Evolutionary conservation across 2,888 invertebrate genomes (phyloP), one percentile per base, ranked within the genome.

Genomic region (Agonopterix alstromeriana): DNA sequence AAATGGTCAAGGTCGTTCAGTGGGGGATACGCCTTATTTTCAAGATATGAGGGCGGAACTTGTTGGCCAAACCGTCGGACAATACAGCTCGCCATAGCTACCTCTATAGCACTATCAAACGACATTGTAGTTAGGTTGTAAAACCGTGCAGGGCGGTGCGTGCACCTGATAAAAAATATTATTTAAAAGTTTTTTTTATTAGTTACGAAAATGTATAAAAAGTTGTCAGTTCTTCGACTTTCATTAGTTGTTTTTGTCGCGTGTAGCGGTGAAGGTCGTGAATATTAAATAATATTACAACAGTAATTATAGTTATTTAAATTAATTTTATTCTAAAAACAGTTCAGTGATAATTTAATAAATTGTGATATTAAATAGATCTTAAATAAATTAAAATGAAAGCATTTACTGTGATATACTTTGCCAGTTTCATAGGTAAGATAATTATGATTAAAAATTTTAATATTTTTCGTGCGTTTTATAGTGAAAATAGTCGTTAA

Each of bases 201-300:
- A n/a, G n/a, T n/a, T 27, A 27, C 27, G 60, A 68, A 70, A 62
- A 78, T 74, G 72, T 76, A 82, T 82, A 81, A 73, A 80, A 79
- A 63, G 60, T 66, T 60, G 53, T 42, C 53, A 51, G 54, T 54
- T 47, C 43, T 42, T 36, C 53, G 48, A 60, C 57, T 55, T 47
- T 50, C 53, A 53, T 69, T 72, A 82, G 72, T 81, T 57, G 50
- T 51, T 54, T 49, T 51, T 53, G 42, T 66, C 57, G 60, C 56
- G 65, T 65, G 72, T 60, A 51, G 57, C 51, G 56, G 67, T 66
- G 65, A 56, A 58, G 64, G 63, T 58, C 60, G 27, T 35, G 50
- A 48, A 43, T 49, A 47, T 51, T 48, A 45, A 27, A 27, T 27
- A 27, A 27, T 27, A 27, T 27, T 27, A 1, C 27, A 27, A 47